Conservation (phyloP, 2,888 invertebrate genomes). For the Eupithecia inturbata region DNA sequence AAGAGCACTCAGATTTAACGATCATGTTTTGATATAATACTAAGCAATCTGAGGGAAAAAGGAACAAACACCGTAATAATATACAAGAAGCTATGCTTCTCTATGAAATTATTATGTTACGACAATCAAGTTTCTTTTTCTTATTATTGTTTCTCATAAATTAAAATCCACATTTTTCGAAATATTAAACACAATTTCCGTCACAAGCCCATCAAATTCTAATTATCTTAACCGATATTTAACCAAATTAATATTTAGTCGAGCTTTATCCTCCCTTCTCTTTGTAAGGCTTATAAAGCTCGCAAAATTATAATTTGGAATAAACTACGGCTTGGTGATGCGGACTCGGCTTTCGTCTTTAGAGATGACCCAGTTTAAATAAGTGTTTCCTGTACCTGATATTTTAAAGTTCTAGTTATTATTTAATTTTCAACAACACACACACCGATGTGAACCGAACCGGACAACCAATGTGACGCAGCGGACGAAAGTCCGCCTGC, state of each 20-base stretch:
- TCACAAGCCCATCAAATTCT: constrained; percentile 26
- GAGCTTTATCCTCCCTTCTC: constrained; percentile 31
- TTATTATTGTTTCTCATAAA: neutral
- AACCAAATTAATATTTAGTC: constrained; percentile 16
- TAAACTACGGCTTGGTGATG: constrained; percentile 34
- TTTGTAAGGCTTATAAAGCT: constrained; percentile 37
- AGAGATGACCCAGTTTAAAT: constrained; percentile 15
- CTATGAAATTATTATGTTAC: neutral
- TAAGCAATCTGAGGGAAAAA: neutral
- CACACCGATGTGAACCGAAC: no score
- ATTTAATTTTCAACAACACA: no score
- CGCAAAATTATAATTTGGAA: constrained; percentile 42
- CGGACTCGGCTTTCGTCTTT: constrained; percentile 21
- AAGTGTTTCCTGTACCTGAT: neutral
- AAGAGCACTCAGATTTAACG: no score
- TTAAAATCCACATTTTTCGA: neutral
- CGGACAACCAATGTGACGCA: no score
- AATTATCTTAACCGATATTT: constrained; percentile 16
- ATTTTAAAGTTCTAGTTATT: neutral
- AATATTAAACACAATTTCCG: constrained; percentile 12
- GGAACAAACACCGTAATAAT: neutral
- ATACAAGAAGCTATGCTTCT: no score
- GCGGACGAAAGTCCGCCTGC: no score
- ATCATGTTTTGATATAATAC: no score
- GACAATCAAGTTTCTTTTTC: neutral